These are phyloP conservation scores for Leucozona laternaria DNA, from an alignment of 2,888 invertebrate genomes.

Conservation along the genomic window DNA sequence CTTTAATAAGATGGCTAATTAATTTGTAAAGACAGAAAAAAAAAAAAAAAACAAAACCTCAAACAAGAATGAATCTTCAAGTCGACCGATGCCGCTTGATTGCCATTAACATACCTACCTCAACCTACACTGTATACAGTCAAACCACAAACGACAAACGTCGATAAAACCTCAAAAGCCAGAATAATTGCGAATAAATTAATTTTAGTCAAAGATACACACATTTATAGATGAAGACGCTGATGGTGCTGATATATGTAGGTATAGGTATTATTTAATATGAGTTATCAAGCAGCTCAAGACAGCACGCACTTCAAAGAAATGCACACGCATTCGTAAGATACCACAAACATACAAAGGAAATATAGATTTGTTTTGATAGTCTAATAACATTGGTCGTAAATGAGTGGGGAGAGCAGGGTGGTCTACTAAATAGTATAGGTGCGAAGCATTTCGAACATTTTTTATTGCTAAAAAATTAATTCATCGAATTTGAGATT, in stretches of 20 bases:
- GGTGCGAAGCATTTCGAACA: no score
- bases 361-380: background rate
- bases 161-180: conserved; percentile 55
- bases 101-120: conserved; percentile 17
- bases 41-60: conserved; percentile 58
- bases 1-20: conserved; percentile 42
- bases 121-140: background rate
- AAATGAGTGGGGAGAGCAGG: background rate
- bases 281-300: conserved; percentile 33
- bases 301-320: conserved; percentile 17
- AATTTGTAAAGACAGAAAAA: conserved; percentile 27
- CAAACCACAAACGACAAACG: conserved; percentile 20
- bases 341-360: background rate
- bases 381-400: background rate
- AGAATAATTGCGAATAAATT: conserved; percentile 67
- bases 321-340: conserved; percentile 18
- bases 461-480: no score
- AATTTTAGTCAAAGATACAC: conserved; percentile 37
- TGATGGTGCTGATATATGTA: background rate
- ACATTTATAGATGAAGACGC: background rate
- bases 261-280: conserved; percentile 50
- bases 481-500: background rate
- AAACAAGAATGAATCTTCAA: conserved; percentile 58
- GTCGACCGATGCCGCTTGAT: conserved; percentile 24
- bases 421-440: no score